Evolutionary conservation across 2,888 invertebrate genomes (phyloP), one percentile per base, ranked within the genome.

Genomic region (Margaritifera margaritifera): DNA sequence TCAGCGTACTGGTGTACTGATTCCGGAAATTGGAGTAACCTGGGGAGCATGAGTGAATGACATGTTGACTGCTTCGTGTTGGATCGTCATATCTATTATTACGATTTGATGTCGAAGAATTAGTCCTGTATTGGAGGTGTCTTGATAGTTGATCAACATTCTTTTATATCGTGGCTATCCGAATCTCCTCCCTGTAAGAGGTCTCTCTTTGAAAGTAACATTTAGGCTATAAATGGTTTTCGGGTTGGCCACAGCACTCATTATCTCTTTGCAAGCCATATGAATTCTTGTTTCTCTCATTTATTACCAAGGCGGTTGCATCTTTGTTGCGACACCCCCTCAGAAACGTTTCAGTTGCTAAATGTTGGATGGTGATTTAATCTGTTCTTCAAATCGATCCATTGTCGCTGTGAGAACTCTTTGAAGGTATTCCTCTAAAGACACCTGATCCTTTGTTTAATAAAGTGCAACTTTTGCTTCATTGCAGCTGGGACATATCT

Each of bases 271-370:
- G n/a, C 62, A 53, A 24, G 62, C 62, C 6, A 24, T 53, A 5
- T 62, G 53, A 8, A 62, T 52, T 52, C 3, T 11, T n/a, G 11
- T 22, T 18, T 6, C 50, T 6, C 22, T 51, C 62, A 53, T 62
- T 62, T 53, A 62, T 62, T 4, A 62, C 62, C 20, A 22, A 6
- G 22, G n/a, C 50, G 6, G 62, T 53, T n/a, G 62, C 62, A 18
- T 62, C 62, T 27, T 51, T 62, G 22, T 62, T 51, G 18, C 53
- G 31, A 20, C 61, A 61, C 24, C 61, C 61, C 22, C 61, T 42
- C 6, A 61, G 51, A 8, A 61, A 61, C 22, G 61, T 51, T 6
- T 52, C 62, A 20, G 62, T 62, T 18, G 62, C 52, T 18, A 62
- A 6, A 24, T 62, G 62, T 25, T 51, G 62, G n/a, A 52, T 6